Conservation (phyloP, 2,113 vertebrate genomes). For the Chinchilla lanigera region DNA sequence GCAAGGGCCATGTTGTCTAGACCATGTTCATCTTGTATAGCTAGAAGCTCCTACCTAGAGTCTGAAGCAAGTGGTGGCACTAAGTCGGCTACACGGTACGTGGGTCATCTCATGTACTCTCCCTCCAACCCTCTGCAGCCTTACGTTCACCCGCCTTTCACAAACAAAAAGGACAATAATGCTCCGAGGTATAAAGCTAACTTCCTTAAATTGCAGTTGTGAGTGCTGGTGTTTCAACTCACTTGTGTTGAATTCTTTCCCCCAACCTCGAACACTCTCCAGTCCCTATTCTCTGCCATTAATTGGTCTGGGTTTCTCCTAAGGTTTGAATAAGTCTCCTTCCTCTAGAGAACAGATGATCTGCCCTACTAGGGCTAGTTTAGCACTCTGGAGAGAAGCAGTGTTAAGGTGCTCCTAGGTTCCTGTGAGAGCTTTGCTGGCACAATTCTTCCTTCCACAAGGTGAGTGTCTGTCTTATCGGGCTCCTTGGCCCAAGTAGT, state of each 20-base stretch:
- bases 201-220: background rate
- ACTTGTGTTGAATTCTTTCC: background rate
- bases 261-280: background rate
- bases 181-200: background rate
- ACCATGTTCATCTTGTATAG: fast-evolving
- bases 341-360: background rate
- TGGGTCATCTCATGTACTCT: fast-evolving
- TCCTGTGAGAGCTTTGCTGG: background rate
- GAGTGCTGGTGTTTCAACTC: background rate
- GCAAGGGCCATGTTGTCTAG: background rate
- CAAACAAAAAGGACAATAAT: background rate
- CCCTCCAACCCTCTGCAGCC: background rate
- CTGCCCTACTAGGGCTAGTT: background rate
- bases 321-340: background rate
- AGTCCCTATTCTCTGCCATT: background rate
- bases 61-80: background rate
- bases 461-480: background rate
- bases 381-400: background rate
- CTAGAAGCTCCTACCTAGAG: background rate
- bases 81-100: background rate
- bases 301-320: background rate
- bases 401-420: background rate
- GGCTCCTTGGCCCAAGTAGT: background rate
- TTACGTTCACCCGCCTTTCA: background rate
- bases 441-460: background rate